A percentile compares a stretch with the other conserved stretches of the same genome.
Evolutionary conservation across 2,797 vertebrate genomes (phyloP).

Genomic region (Tragopan temminckii): DNA sequence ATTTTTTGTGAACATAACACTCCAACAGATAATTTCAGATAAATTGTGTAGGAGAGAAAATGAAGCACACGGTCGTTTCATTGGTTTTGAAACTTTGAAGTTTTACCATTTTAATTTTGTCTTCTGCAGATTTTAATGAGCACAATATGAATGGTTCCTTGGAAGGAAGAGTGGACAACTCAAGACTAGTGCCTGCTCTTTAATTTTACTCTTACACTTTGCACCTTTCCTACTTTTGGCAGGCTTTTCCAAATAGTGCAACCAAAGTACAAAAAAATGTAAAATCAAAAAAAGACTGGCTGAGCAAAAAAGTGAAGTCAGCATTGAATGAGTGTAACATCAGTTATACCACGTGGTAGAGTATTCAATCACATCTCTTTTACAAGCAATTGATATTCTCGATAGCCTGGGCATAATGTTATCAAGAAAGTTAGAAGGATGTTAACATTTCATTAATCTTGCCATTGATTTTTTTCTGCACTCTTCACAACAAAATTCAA

Average conservation of each 20-base stretch:
- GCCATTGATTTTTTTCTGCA: constrained; percentile 70
- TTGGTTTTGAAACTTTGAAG: not conserved
- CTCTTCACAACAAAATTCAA: constrained; percentile 74
- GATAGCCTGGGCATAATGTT: constrained; percentile 42
- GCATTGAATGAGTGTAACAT: constrained; percentile 10
- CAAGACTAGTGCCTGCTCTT: not conserved
- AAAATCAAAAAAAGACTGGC: not conserved
- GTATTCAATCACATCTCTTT: constrained; percentile 55
- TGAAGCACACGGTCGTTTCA: rapidly evolving
- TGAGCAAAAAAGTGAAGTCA: constrained; percentile 37
- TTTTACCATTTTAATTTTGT: not conserved
- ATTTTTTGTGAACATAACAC: not conserved
- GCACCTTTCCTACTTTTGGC: not conserved
- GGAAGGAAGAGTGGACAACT: not conserved
- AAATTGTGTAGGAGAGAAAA: not conserved
- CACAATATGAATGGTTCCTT: not conserved
- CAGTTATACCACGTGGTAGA: constrained; percentile 26
- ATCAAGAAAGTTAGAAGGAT: constrained; percentile 58
- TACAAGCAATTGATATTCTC: constrained; percentile 60
- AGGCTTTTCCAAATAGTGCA: not conserved
- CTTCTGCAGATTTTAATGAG: not conserved
- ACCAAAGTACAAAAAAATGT: not conserved
- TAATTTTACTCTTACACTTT: not conserved
- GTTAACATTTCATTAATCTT: constrained; percentile 74
- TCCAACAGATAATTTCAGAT: not conserved